Evolutionary conservation across 2,797 vertebrate species (phyloP).

Genomic region (Chelon auratus): DNA sequence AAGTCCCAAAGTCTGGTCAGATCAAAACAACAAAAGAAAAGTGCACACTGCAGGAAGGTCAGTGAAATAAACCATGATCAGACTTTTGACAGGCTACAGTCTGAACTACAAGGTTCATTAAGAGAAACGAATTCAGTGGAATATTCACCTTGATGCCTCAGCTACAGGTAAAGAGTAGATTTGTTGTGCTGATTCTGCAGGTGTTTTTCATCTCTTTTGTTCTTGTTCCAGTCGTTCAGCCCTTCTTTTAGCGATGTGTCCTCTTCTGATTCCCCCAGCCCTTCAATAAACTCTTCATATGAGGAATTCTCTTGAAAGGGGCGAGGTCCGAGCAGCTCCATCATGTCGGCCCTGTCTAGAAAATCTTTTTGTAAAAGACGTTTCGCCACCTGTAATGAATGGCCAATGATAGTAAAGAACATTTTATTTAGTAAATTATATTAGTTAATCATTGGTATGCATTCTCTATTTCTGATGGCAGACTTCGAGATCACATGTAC

Average conservation of each 20-base stretch:
- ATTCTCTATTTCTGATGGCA: neutral
- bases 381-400: slow-evolving; percentile 89
- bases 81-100: neutral
- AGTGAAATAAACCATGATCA: neutral
- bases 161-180: slow-evolving; percentile 62
- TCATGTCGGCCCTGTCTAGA: slow-evolving; percentile 92
- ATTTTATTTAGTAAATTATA: neutral
- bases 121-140: slow-evolving; percentile 9
- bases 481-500: neutral
- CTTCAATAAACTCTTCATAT: slow-evolving; percentile 94
- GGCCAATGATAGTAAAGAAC: neutral
- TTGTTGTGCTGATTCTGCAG: slow-evolving; percentile 37
- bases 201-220: slow-evolving; percentile 81
- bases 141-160: neutral
- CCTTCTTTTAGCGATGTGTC: slow-evolving; percentile 90
- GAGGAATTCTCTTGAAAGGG: slow-evolving; percentile 93
- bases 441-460: neutral
- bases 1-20: neutral
- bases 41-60: slow-evolving; percentile 25
- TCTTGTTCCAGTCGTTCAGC: slow-evolving; percentile 92
- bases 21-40: slow-evolving; percentile 11
- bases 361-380: slow-evolving; percentile 93
- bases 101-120: neutral
- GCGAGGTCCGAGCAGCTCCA: slow-evolving; percentile 91
- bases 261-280: slow-evolving; percentile 90